These are phyloP conservation scores for Andrena praecox DNA, from an alignment of 2,888 invertebrate genomes.

Conservation along the genomic window DNA sequence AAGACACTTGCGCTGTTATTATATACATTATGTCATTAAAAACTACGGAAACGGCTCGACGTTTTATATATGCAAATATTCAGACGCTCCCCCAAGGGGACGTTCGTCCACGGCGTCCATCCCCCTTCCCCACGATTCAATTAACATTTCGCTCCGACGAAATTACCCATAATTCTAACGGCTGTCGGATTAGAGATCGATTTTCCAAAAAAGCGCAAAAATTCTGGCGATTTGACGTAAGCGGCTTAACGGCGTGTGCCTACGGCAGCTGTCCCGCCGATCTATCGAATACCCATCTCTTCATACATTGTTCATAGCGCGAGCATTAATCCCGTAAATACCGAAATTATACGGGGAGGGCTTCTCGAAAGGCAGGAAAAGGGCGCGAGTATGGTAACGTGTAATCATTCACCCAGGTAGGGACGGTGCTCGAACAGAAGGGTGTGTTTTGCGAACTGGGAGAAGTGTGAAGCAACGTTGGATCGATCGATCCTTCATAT, in stretches of 20 bases:
- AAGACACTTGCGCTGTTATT: neutral
- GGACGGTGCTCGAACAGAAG: neutral
- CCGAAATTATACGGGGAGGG: conserved; percentile 79
- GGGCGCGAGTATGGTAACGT: conserved; percentile 20
- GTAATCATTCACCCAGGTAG: conserved; percentile 34
- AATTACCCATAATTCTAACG: conserved; percentile 78
- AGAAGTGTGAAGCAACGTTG: neutral
- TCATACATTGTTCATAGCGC: conserved; percentile 69
- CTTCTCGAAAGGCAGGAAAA: conserved; percentile 37
- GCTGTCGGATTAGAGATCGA: conserved; percentile 77
- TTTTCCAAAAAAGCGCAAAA: conserved; percentile 83
- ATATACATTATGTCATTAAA: neutral
- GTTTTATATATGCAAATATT: neutral
- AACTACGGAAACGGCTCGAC: neutral
- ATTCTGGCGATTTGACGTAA: conserved; percentile 80
- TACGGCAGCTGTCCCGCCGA: conserved; percentile 75
- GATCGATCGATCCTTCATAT: neutral
- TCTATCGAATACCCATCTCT: conserved; percentile 82
- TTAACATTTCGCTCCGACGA: conserved; percentile 77
- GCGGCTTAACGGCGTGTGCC: conserved; percentile 80
- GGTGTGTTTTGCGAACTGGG: neutral
- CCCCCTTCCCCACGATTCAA: conserved; percentile 63
- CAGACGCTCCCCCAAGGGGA: conserved; percentile 6
- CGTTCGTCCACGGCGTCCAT: neutral
- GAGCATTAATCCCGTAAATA: conserved; percentile 83